phyloP scores from a whole-genome alignment of 2,888 invertebrate genomes.

The Ornithoptera priamus region DNA sequence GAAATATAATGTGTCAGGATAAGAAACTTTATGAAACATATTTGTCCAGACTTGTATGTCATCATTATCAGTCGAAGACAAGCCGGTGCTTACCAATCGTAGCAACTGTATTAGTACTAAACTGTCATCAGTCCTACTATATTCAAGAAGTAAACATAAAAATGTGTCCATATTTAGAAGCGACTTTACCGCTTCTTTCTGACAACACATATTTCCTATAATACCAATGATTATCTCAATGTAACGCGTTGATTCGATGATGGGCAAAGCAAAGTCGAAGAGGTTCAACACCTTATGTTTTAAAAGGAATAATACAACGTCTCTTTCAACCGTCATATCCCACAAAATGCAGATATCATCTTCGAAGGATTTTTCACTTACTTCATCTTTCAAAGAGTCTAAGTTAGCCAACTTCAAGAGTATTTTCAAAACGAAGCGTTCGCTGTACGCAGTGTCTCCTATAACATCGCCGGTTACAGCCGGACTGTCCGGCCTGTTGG shows the following conservation, averaged over 20 bases:
- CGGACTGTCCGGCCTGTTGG: constrained; percentile 38
- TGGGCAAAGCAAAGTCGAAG: constrained; percentile 78
- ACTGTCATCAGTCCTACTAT: constrained; percentile 83
- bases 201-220: constrained; percentile 90
- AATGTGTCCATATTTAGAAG: constrained; percentile 80
- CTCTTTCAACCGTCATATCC: constrained; percentile 91
- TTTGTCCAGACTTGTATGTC: constrained; percentile 81
- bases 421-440: constrained; percentile 85
- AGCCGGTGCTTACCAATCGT: constrained; percentile 82
- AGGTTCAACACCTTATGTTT: constrained; percentile 84
- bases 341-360: constrained; percentile 88
- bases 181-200: constrained; percentile 79
- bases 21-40: constrained; percentile 64
- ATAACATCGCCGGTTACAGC: constrained; percentile 86
- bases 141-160: constrained; percentile 76
- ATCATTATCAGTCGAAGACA: constrained; percentile 62
- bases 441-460: constrained; percentile 89
- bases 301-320: constrained; percentile 85
- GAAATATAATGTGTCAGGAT: constrained; percentile 56
- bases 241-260: constrained; percentile 82
- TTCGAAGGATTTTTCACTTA: constrained; percentile 83
- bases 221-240: constrained; percentile 92
- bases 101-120: constrained; percentile 87
- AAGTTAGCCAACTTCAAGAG: constrained; percentile 81
- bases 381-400: constrained; percentile 71